phyloP scores from a whole-genome alignment of 2,888 invertebrate genomes.

The Plemyria rubiginata region DNA sequence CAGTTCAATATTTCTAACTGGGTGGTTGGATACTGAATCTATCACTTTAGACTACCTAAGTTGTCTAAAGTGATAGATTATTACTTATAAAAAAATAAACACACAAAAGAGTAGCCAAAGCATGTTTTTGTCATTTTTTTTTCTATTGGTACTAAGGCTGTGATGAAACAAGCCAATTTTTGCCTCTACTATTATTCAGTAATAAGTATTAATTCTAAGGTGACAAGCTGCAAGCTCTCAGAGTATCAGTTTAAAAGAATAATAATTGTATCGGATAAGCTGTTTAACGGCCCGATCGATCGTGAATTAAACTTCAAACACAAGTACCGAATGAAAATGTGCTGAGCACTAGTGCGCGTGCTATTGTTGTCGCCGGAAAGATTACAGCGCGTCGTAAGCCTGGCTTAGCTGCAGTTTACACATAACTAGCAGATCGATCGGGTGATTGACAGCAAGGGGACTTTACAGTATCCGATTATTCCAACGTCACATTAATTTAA shows the following conservation, averaged over 20 bases:
- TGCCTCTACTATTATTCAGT: too few species aligned
- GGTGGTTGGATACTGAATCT: too few species aligned
- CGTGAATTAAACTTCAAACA: constrained; percentile 8
- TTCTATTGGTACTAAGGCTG: too few species aligned
- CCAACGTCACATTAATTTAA: constrained; percentile 6
- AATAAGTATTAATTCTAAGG: too few species aligned
- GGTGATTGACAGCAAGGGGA: constrained; percentile 64
- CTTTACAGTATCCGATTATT: constrained; percentile 20
- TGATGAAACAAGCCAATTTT: too few species aligned
- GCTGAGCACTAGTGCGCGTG: constrained; percentile 54
- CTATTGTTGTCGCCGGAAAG: constrained; percentile 61
- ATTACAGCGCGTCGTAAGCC: constrained; percentile 63
- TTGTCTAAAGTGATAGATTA: too few species aligned
- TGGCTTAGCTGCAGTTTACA: constrained; percentile 69
- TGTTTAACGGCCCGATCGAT: not conserved
- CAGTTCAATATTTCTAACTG: too few species aligned
- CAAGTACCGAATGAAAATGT: constrained; percentile 23
- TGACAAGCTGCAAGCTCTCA: not conserved
- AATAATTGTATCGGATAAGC: not conserved
- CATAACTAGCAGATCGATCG: constrained; percentile 64
- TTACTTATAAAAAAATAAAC: too few species aligned
- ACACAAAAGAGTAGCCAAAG: too few species aligned
- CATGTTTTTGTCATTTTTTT: too few species aligned
- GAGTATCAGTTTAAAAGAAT: too few species aligned
- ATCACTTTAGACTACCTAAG: too few species aligned